Evolutionary conservation across 2,888 invertebrate species (phyloP), one percentile per base, ranked within the genome.

Genomic region (Parthenolecanium corni): DNA sequence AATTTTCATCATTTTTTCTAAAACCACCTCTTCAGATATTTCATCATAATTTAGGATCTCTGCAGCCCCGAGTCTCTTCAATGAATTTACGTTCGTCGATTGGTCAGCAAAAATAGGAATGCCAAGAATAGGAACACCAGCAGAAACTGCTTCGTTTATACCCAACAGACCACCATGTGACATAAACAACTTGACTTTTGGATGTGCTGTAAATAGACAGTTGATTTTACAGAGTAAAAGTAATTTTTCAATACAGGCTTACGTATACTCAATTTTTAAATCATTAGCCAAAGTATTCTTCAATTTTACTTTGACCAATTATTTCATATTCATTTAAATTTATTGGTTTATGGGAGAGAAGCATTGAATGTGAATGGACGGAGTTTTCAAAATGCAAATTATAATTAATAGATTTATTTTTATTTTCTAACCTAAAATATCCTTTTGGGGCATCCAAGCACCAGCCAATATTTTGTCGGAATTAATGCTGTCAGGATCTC

Each of bases 81-180:
- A n/a, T 11, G 31, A 23, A 16, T 54, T 54, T 2, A 54, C 23
- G 21, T 54, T 54, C 1, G 42, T 54, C 9, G 38, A 54, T 24
- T 54, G 54, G 42, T 54, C 54, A 16, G 54, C 54, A n/a, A 54
- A 54, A n/a, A 54, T 54, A n/a, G 54, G 54, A 40, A 54, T 54
- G 31, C 54, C 54, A 3, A 54, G 24, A n/a, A 54, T 40, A 1
- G 54, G 54, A 14, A 54, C 54, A 9, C 54, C 54, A 1, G 54
- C 40, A 20, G 38, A 23, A 14, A 54, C 42, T 1, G 54, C 54
- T 16, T 54, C 54, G 21, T 54, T 54, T 4, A 54, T 1, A 2
- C 54, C 54, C 20, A 54, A 23, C 18, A 54, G 20, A 40, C 54
- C 54, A n/a, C 54, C 54, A n/a, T 54, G 54, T n/a, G 54, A 54